These are phyloP conservation scores for Rostratula benghalensis DNA, from an alignment of 2,113 vertebrate genomes.

Conservation along the genomic window DNA sequence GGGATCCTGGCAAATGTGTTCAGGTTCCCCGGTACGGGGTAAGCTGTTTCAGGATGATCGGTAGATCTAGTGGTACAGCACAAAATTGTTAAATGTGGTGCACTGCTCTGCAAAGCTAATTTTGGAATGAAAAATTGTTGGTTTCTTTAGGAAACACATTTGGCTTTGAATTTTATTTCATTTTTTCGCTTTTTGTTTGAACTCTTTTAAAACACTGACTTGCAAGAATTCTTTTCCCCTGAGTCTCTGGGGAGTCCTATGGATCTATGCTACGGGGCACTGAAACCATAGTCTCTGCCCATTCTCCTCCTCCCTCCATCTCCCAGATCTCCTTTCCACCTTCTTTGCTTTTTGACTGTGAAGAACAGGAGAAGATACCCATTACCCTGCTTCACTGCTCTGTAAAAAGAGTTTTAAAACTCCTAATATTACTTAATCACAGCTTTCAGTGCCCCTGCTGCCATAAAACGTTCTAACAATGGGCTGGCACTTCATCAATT, in stretches of 20 bases:
- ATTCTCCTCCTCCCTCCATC: neutral
- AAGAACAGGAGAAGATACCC: constrained; percentile 11
- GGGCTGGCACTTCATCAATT: constrained; percentile 60
- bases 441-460: constrained; percentile 48
- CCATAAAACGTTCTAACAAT: constrained; percentile 61
- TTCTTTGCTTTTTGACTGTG: constrained; percentile 4
- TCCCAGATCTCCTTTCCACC: neutral
- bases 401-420: constrained; percentile 36
- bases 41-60: neutral
- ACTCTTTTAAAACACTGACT: neutral
- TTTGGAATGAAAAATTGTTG: neutral
- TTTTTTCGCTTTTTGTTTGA: neutral
- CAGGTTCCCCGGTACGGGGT: neutral
- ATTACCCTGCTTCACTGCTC: constrained; percentile 8
- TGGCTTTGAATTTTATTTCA: neutral
- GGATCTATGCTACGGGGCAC: neutral
- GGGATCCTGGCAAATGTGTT: neutral
- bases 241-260: neutral
- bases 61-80: neutral
- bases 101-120: neutral
- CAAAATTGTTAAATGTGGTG: neutral
- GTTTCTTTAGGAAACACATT: neutral
- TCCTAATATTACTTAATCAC: constrained; percentile 59
- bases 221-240: neutral
- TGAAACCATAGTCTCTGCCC: neutral